Conservation (phyloP, 2,113 vertebrate species). For the Merops nubicus region DNA sequence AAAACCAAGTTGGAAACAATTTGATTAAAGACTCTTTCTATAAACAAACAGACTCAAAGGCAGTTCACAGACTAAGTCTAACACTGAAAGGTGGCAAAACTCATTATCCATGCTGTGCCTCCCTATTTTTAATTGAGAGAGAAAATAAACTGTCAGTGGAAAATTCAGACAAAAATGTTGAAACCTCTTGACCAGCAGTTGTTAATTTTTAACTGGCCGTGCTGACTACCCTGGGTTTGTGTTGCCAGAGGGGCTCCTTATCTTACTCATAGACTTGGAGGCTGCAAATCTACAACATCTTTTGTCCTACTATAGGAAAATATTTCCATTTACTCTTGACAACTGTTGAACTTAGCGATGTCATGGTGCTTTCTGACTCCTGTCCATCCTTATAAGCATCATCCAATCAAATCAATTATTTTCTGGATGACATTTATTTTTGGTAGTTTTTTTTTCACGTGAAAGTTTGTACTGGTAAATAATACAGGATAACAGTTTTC, state of each 20-base stretch:
- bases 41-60: neutral
- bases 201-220: neutral
- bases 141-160: neutral
- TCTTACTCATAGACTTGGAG: neutral
- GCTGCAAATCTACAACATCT: neutral
- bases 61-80: neutral
- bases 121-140: neutral
- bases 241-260: neutral
- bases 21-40: neutral
- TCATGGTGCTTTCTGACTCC: neutral
- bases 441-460: neutral
- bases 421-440: slow-evolving; percentile 7
- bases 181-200: neutral
- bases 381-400: neutral
- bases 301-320: neutral
- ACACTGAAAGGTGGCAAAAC: neutral
- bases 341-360: neutral
- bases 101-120: neutral
- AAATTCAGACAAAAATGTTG: neutral
- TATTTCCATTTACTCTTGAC: neutral
- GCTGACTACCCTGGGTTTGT: neutral
- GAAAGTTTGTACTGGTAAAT: slow-evolving; percentile 39
- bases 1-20: neutral
- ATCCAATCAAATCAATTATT: neutral
- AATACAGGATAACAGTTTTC: slow-evolving; percentile 6